A percentile compares a stretch with the other conserved stretches of the same genome.
These are phyloP conservation scores for Palythoa caribaeorum DNA, from an alignment of 92 coral and sea anemone genomes.

Conservation along the genomic window DNA sequence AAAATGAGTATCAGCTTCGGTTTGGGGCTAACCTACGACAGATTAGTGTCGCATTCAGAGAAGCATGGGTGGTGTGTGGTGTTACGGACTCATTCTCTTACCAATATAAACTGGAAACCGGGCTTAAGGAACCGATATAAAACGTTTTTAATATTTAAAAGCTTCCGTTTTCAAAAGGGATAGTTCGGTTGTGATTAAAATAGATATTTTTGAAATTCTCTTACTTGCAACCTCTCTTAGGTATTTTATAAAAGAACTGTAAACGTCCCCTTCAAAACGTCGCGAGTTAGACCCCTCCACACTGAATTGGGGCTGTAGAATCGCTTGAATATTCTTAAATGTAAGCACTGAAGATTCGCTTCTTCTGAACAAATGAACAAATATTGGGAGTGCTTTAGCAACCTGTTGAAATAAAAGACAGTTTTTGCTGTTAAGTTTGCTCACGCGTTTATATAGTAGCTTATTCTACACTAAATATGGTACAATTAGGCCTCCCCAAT, in stretches of 20 bases:
- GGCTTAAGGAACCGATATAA: too few species aligned
- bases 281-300: slow-evolving; percentile 59
- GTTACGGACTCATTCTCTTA: too few species aligned
- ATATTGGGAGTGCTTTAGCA: slow-evolving; percentile 30
- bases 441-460: neutral
- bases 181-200: too few species aligned
- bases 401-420: neutral
- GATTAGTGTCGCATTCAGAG: too few species aligned
- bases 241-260: slow-evolving; percentile 47
- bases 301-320: slow-evolving; percentile 65
- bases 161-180: too few species aligned
- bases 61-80: too few species aligned
- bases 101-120: too few species aligned
- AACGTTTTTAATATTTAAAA: too few species aligned
- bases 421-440: neutral
- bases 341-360: slow-evolving; percentile 40
- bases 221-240: slow-evolving; percentile 66
- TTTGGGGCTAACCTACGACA: too few species aligned
- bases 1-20: too few species aligned
- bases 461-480: too few species aligned
- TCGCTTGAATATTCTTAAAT: slow-evolving; percentile 39
- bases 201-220: neutral
- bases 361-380: slow-evolving; percentile 45
- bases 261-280: slow-evolving; percentile 57
- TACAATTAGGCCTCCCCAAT: too few species aligned